Base-by-base conservation (phyloP, 2,888 invertebrate species). In the Sturmia bella region DNA sequence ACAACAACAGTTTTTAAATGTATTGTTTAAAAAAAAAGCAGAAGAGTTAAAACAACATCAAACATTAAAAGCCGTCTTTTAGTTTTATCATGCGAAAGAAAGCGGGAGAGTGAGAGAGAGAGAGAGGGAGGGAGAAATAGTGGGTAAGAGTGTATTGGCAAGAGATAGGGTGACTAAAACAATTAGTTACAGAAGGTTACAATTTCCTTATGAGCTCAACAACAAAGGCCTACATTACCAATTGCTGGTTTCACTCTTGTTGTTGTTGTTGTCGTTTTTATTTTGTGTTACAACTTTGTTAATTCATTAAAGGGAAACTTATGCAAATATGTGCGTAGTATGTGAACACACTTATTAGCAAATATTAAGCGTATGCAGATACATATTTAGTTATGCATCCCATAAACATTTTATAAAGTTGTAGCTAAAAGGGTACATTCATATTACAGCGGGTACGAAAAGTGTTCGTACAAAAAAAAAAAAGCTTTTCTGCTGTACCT, bases 61-160 rank as follows among this genome's bases (percentile, higher is more conserved):
- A 79, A 79, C 72, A 68, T 45, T 72, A 66, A 68, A 79, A 66
- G 78, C 78, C 78, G 78, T 39, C 70, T 48, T 68, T 57, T 56
- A 13, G 43, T 64, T 64, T 70, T 54, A 57, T 72, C 48, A 79
- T 59, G 66, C 61, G 45, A 50, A 17, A 54, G 45, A 56, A 48
- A 52, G 27, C 7, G 15, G 3, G 15, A 15, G 15, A 32, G 6
- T 15, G n/a, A n/a, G 13, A 12, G 15, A 6, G 27, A n/a, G 17
- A 17, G 39, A 61, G 27, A 2, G 32, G n/a, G 6, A 3, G 15
- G 3, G 12, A 52, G 9, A 32, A 27, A 43, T n/a, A 50, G 15
- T 41, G 41, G 27, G 12, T 11, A 19, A 43, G 41, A 37, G 66
- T 21, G n/a, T 13, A n/a, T 17, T 3, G 32, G 9, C 50, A 7